phyloP scores from a whole-genome alignment of 2,113 vertebrate species.

The Bos indicus region DNA sequence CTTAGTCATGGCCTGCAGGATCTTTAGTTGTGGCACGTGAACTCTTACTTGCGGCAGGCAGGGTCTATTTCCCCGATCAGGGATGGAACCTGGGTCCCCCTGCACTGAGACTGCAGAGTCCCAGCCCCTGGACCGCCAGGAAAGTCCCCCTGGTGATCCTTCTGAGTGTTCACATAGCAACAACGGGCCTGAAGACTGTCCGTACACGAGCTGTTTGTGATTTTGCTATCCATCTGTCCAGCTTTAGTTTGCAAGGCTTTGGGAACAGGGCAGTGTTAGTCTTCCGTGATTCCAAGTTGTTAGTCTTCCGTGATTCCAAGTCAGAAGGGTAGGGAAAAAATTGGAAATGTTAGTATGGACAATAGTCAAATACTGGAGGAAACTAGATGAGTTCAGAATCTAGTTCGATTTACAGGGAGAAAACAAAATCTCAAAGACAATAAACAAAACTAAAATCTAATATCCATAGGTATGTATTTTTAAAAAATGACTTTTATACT shows the following conservation, averaged over 20 bases:
- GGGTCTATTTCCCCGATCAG: neutral
- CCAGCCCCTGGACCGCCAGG: neutral
- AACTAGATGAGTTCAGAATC: neutral
- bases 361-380: neutral
- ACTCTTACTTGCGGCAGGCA: neutral
- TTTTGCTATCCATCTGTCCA: neutral
- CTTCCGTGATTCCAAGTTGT: neutral
- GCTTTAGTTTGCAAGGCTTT: neutral
- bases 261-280: neutral
- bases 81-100: neutral
- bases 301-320: neutral
- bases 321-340: neutral
- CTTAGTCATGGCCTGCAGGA: neutral
- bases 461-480: neutral
- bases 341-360: neutral
- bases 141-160: neutral
- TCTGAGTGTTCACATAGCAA: neutral
- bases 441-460: neutral
- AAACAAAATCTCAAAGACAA: neutral
- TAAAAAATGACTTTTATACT: neutral
- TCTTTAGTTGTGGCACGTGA: neutral
- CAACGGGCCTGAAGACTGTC: neutral
- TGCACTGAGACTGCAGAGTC: fast-evolving
- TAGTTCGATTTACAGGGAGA: neutral
- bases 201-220: neutral